phyloP scores from a whole-genome alignment of 2,888 invertebrate genomes.

The Lepidonotus clava region DNA sequence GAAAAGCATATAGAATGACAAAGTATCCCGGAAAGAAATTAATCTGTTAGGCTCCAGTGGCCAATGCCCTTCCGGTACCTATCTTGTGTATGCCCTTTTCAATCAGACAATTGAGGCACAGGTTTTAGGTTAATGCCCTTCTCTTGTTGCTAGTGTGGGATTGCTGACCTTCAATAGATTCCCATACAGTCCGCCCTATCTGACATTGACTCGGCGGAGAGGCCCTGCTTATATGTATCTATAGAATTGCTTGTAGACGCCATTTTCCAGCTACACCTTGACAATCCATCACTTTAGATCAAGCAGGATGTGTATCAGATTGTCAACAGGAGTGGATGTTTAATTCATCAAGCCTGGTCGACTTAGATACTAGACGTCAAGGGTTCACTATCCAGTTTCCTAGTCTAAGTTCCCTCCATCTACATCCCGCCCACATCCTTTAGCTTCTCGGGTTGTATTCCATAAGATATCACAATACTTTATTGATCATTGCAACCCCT shows the following conservation, averaged over 20 bases:
- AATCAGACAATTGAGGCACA: too few relatives aligned
- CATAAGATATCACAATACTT: constrained; percentile 29
- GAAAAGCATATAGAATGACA: too few relatives aligned
- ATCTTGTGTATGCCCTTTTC: too few relatives aligned
- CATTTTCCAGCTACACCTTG: neutral
- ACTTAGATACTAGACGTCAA: neutral
- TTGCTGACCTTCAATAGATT: constrained; percentile 12
- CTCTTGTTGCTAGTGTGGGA: neutral
- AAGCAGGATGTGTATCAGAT: neutral
- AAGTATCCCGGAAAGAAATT: too few relatives aligned
- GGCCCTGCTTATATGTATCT: too few relatives aligned
- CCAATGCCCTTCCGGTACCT: too few relatives aligned
- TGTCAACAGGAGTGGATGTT: constrained; percentile 36
- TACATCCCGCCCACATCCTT: neutral
- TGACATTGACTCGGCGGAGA: too few relatives aligned
- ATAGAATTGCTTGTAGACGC: too few relatives aligned
- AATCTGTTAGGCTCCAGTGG: too few relatives aligned
- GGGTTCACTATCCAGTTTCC: neutral
- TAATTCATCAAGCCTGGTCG: constrained; percentile 32
- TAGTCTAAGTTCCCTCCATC: neutral
- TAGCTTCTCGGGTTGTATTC: too few relatives aligned
- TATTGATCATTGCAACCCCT: neutral
- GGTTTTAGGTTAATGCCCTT: constrained; percentile 3
- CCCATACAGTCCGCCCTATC: neutral
- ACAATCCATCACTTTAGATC: neutral